Conservation (phyloP, 2,888 invertebrate genomes). For the Xestia c-nigrum region DNA sequence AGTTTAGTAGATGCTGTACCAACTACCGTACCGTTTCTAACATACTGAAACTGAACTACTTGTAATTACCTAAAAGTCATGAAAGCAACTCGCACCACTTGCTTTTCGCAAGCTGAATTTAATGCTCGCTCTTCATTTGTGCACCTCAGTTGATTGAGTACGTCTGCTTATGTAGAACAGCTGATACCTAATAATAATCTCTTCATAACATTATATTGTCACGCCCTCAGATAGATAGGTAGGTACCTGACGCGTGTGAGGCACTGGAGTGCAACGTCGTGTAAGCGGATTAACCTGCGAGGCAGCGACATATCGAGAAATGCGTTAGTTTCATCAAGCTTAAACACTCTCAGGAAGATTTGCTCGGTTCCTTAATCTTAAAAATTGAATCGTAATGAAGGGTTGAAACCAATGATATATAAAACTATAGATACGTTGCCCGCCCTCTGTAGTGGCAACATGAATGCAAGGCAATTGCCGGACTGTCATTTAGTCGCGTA, state of each 20-base stretch:
- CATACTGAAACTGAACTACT: slow-evolving; percentile 1
- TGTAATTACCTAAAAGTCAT: slow-evolving; percentile 1
- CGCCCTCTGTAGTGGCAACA: no score
- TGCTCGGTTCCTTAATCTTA: not conserved
- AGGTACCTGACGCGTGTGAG: not conserved
- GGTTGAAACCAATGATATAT: no score
- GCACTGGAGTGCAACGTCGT: slow-evolving; percentile 22
- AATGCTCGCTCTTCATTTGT: not conserved
- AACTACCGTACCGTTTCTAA: not conserved
- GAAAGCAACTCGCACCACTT: not conserved
- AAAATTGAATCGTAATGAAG: no score
- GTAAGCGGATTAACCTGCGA: slow-evolving; percentile 47
- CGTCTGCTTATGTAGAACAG: not conserved
- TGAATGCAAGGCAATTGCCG: no score
- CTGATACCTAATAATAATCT: slow-evolving; percentile 15
- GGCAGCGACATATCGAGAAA: slow-evolving; percentile 31
- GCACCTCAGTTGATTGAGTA: not conserved
- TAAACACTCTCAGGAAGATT: not conserved
- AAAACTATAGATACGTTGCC: no score
- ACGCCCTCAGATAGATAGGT: slow-evolving; percentile 12
- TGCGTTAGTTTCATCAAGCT: slow-evolving; percentile 42
- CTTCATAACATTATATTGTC: slow-evolving; percentile 17
- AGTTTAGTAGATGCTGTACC: slow-evolving; percentile 15
- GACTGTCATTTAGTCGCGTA: no score
- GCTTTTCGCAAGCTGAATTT: not conserved